phyloP scores from a whole-genome alignment of 2,797 vertebrate species.

The Nannoperca australis region DNA sequence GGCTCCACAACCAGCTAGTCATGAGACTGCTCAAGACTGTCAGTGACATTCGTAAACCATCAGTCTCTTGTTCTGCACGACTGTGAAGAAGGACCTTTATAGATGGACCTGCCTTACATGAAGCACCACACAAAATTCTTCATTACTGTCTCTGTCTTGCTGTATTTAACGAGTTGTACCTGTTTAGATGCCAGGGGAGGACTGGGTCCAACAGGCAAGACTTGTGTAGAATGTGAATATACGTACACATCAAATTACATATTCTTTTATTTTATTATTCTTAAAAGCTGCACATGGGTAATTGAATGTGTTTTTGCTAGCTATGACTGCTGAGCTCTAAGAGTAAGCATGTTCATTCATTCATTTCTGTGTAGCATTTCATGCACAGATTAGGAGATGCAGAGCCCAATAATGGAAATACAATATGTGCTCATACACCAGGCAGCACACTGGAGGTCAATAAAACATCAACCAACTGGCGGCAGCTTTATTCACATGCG shows the following conservation, averaged over 20 bases:
- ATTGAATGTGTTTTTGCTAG: conserved; percentile 1
- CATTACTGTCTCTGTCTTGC: conserved; percentile 19
- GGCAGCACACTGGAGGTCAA: conserved; percentile 11
- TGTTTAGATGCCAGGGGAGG: background rate
- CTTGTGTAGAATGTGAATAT: conserved; percentile 41
- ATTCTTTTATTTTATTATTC: conserved; percentile 28
- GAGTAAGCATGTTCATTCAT: background rate
- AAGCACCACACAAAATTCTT: background rate
- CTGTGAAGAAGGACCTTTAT: conserved; percentile 16
- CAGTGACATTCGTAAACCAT: conserved; percentile 12
- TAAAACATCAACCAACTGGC: background rate
- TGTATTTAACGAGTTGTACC: conserved; percentile 11
- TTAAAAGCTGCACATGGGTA: background rate
- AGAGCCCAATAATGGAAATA: background rate
- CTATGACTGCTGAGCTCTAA: background rate
- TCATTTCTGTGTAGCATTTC: conserved; percentile 6
- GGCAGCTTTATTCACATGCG: background rate
- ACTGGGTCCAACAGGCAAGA: background rate
- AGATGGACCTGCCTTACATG: conserved; percentile 17
- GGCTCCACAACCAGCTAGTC: conserved; percentile 20
- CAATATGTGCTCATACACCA: background rate
- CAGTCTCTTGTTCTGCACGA: conserved; percentile 9
- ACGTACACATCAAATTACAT: background rate
- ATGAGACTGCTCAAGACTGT: conserved; percentile 20
- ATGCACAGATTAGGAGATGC: conserved; percentile 18